Evolutionary conservation across 2,888 invertebrate genomes (phyloP), one percentile per base, ranked within the genome.

Genomic region (Serripes groenlandicus): DNA sequence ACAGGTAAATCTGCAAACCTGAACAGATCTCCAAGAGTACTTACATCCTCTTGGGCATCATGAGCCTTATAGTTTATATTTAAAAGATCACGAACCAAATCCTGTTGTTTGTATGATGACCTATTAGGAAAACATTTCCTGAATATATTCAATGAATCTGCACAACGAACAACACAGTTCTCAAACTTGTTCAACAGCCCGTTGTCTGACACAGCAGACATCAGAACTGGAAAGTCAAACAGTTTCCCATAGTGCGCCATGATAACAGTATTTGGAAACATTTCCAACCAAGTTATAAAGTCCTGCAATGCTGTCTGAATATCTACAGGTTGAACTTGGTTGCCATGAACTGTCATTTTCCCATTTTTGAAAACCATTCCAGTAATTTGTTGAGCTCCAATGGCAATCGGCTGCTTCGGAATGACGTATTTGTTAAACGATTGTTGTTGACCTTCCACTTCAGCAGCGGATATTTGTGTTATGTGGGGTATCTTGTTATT

Each of bases 191-290:
- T 42, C 2, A 35, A 2, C 23, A 23, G 21, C 15, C 72, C 35
- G 11, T 23, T 37, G 21, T 66, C 37, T 64, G 23, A 11, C 4
- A 72, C 26, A 15, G 78, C 56, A 9, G 35, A n/a, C 1, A 78
- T 35, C 0, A 80, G 30, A 18, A 84, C 69, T 2, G 80, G 75
- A 72, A 81, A 84, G 58, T 84, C 80, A 78, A 84, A 84, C 21
- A 34, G 66, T 37, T 73, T 49, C 1, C 84, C 84, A 78, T 84
- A 81, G 26, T 84, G 84, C 30, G 81, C 78, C 2, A 84, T 49
- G n/a, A 75, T 54, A 18, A 75, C 26, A 1, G n/a, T n/a, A n/a
- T n/a, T n/a, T n/a, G n/a, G n/a, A n/a, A n/a, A n/a, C n/a, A n/a
- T n/a, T n/a, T n/a, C n/a, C n/a, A n/a, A n/a, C n/a, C n/a, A n/a